These are phyloP conservation scores for Rhamphomyia laevipes DNA, from an alignment of 2,888 invertebrate species.

Conservation along the genomic window DNA sequence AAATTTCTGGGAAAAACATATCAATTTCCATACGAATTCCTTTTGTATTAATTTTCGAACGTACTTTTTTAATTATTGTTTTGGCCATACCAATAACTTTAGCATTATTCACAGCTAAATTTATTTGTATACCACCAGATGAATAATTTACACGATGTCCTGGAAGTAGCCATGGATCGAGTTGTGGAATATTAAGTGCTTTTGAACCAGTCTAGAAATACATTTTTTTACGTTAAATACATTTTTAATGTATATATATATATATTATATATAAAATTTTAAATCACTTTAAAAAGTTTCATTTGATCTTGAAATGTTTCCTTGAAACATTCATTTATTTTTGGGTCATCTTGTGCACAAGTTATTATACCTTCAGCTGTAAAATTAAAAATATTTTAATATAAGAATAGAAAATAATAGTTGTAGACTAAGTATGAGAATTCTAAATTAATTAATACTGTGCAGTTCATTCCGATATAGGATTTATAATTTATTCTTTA, in stretches of 20 bases:
- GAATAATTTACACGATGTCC: constrained; percentile 26
- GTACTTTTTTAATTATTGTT: constrained; percentile 44
- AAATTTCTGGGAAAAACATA: constrained; percentile 43
- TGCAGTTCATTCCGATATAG: too few relatives aligned
- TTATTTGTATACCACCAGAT: constrained; percentile 27
- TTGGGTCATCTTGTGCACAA: constrained; percentile 44
- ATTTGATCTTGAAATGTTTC: constrained; percentile 44
- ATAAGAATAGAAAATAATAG: too few relatives aligned
- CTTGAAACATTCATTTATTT: constrained; percentile 47
- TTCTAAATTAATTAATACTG: too few relatives aligned
- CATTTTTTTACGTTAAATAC: neutral
- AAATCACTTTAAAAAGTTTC: constrained; percentile 12
- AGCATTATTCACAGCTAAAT: constrained; percentile 32
- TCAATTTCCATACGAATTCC: constrained; percentile 50
- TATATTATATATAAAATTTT: too few relatives aligned
- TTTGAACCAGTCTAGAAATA: constrained; percentile 26
- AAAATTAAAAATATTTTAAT: constrained; percentile 36
- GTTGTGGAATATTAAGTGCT: constrained; percentile 29
- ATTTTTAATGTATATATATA: neutral
- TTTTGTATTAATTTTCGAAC: constrained; percentile 44
- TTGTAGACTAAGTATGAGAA: too few relatives aligned
- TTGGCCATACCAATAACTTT: constrained; percentile 44
- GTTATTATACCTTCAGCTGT: constrained; percentile 47
- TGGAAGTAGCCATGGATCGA: constrained; percentile 30
- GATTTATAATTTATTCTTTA: too few relatives aligned